Base-by-base conservation (phyloP, 2,113 vertebrate species). In the Platanista minor region DNA sequence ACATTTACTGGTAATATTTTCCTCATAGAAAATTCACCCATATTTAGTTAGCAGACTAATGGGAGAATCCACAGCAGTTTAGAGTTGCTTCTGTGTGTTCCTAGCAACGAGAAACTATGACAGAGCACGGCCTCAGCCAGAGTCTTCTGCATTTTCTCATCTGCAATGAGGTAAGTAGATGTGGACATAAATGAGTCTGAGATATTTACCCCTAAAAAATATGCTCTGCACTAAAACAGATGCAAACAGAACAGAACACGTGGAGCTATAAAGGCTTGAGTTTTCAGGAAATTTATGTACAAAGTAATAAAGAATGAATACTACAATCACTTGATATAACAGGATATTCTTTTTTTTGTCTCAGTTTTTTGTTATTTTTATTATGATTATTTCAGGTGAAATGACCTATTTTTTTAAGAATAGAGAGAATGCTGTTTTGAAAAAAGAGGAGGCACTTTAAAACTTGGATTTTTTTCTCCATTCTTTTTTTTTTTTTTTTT, bases 131-230 rank as follows among this genome's bases (percentile, higher is more conserved):
- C 84, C 71, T 59, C 61, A 74, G 66, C 87, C 69, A 91, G 74
- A 46, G 71, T 69, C 94, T 61, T 94, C 98, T 99, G 98, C 0
- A 2, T 95, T 95, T 98, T 94, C 82, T 98, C 98, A 97, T 94
- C 93, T 46, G 27, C 12, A 85, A 92, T 23, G 43, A 27, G 85
- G 69, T 18, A 20, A 11, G 0, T 23, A 71, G 52, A 27, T 67
- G 93, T 96, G 33, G 95, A 93, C 69, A 82, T 94, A 91, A 72
- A 91, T 43, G 31, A 6, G 0, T 25, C 92, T 49, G 43, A 72
- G 78, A 72, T 74, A 93, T 77, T 93, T 93, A 33, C 66, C 84
- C 13, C 2, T 90, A 85, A 90, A 96, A 95, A 96, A 87, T 90
- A 14, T 25, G 64, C 54, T 72, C 84, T 67, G n/a, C 17, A 25